These are phyloP conservation scores for Coecobrya sp. DNA, from an alignment of 2,888 invertebrate genomes.

Conservation along the genomic window DNA sequence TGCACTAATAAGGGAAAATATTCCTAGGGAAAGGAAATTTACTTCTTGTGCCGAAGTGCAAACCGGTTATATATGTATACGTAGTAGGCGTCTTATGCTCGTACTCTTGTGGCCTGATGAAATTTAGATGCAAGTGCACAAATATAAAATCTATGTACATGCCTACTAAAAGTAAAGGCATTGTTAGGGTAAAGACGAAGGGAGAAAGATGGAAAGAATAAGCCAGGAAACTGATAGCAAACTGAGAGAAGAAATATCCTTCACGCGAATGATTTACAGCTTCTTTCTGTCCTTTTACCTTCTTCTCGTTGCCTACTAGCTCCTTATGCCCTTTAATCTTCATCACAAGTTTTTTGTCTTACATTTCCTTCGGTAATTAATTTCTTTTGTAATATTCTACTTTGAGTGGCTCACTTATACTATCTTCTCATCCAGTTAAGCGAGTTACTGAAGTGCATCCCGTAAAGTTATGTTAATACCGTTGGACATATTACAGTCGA, in stretches of 20 bases:
- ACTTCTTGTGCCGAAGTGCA: too few relatives aligned
- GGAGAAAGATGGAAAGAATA: not conserved
- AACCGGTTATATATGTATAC: too few relatives aligned
- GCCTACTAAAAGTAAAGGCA: too few relatives aligned
- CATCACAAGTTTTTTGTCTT: conserved; percentile 31
- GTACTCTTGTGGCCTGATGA: too few relatives aligned
- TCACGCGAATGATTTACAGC: conserved; percentile 75
- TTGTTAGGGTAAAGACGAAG: not conserved
- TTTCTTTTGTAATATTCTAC: conserved; percentile 33
- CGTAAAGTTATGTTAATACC: too few relatives aligned
- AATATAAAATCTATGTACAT: not conserved
- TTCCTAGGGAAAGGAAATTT: too few relatives aligned
- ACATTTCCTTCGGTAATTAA: conserved; percentile 60
- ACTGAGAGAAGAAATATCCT: conserved; percentile 41
- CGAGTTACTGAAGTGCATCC: not conserved
- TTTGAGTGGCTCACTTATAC: not conserved
- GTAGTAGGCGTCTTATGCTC: too few relatives aligned
- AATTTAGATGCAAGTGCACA: not conserved
- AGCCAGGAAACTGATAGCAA: conserved; percentile 2
- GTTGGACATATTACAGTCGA: too few relatives aligned
- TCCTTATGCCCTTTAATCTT: conserved; percentile 63
- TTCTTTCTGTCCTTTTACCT: conserved; percentile 62
- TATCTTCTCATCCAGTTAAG: not conserved
- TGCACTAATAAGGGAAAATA: too few relatives aligned
- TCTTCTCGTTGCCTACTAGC: not conserved